These are phyloP conservation scores for Nipponacmea schrenckii DNA, from an alignment of 2,888 invertebrate genomes.

Conservation along the genomic window DNA sequence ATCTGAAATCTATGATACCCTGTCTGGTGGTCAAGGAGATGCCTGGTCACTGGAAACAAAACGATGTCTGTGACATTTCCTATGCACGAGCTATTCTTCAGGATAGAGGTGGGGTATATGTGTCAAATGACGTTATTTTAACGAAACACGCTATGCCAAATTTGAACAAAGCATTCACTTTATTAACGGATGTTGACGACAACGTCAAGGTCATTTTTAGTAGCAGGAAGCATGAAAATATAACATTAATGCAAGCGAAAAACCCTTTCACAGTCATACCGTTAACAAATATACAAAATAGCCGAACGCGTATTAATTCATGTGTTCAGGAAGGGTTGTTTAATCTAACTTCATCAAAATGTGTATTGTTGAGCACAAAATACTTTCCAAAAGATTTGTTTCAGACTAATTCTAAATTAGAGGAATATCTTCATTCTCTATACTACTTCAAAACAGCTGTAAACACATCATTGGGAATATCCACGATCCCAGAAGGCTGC, in stretches of 20 bases:
- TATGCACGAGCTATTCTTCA: slow-evolving; percentile 44
- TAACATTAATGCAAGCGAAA: not conserved
- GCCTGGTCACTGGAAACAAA: slow-evolving; percentile 36
- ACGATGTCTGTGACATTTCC: slow-evolving; percentile 34
- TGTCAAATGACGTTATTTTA: slow-evolving; percentile 45
- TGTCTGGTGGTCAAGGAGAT: slow-evolving; percentile 38
- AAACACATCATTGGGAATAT: slow-evolving; percentile 20
- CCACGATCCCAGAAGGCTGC: not conserved
- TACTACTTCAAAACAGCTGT: slow-evolving; percentile 26
- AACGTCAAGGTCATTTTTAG: slow-evolving; percentile 12
- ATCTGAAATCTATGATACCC: slow-evolving; percentile 47
- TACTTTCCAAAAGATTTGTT: slow-evolving; percentile 51
- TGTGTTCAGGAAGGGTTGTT: no score
- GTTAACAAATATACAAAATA: not conserved
- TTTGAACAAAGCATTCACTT: slow-evolving; percentile 26
- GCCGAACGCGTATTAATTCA: not conserved
- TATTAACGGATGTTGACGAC: slow-evolving; percentile 18
- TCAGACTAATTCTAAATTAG: slow-evolving; percentile 41
- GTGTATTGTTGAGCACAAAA: slow-evolving; percentile 17
- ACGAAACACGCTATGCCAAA: slow-evolving; percentile 25
- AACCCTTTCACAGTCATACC: not conserved
- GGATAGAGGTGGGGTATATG: slow-evolving; percentile 55
- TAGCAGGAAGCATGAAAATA: not conserved
- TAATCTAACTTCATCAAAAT: not conserved
- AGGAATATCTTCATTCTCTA: slow-evolving; percentile 24